phyloP scores from a whole-genome alignment of 2,113 vertebrate species.

The Seriola quinqueradiata region DNA sequence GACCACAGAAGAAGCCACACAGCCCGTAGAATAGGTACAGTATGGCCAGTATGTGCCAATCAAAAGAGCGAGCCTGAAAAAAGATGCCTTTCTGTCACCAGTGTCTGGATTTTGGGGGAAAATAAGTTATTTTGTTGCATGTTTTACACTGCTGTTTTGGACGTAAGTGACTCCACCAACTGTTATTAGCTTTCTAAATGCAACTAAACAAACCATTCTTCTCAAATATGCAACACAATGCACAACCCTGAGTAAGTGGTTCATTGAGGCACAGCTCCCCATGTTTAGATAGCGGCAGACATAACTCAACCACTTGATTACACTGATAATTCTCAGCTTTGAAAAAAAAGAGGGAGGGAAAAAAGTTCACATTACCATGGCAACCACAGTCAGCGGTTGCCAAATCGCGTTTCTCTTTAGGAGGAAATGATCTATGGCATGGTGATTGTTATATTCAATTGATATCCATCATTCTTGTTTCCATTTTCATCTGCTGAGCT shows the following conservation, averaged over 20 bases:
- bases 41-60: background rate
- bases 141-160: background rate
- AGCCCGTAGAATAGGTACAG: background rate
- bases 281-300: background rate
- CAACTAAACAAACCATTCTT: background rate
- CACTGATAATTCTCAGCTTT: slow-evolving; percentile 2
- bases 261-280: background rate
- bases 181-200: background rate
- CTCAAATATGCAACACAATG: no score
- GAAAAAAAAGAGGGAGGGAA: background rate
- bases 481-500: slow-evolving; percentile 7
- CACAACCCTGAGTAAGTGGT: background rate
- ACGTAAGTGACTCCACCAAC: background rate
- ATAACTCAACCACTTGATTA: slow-evolving; percentile 1
- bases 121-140: background rate
- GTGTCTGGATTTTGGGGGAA: background rate
- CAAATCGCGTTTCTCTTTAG: slow-evolving; percentile 7
- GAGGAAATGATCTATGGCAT: slow-evolving; percentile 41
- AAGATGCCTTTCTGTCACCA: no score
- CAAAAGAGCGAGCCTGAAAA: background rate
- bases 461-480: slow-evolving; percentile 42
- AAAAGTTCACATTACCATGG: slow-evolving; percentile 25
- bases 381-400: slow-evolving; percentile 6
- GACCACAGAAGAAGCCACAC: background rate
- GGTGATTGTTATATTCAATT: slow-evolving; percentile 38